Evolutionary conservation across 2,888 invertebrate genomes (phyloP), one percentile per base, ranked within the genome.

Genomic region (Himalopsyche anomala): DNA sequence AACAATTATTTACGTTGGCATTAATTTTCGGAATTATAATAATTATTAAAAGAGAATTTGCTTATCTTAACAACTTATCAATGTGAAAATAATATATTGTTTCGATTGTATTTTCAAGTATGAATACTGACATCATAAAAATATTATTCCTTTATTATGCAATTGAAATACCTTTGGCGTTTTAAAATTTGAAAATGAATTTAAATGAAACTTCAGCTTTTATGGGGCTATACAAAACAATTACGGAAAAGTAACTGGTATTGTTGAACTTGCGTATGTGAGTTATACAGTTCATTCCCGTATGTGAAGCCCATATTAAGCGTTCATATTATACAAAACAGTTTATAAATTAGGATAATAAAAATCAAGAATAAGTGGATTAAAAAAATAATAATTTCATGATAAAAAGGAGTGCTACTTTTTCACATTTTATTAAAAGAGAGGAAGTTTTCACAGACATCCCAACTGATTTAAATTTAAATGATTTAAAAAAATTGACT

Each of bases 21-120:
- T 74, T 36, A 62, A 36, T 74, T 74, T 74, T 74, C 74, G 36
- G 74, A 74, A 74, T 74, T 74, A 74, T 74, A 74, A 36, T 74
- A 74, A 74, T 12, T 74, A 74, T 74, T 74, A 74, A 74, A 74
- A 74, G 74, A 74, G 38, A 74, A 36, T 74, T 74, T 74, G 74
- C 74, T 74, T 74, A 74, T 74, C 74, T 74, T 38, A 74, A 38
- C 74, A 74, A 74, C 74, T 74, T 38, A 74, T 74, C 74, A 74
- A 74, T 74, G 74, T 74, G 74, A 74, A 74, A 74, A 74, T 74
- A 74, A 74, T 74, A 36, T 74, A 38, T 74, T 74, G 74, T 74
- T 74, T 74, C 74, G 74, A 74, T 74, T 74, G 74, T 74, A 28
- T 69, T 69, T 69, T 69, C 5, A 28, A 19, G 69, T 69, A 74